Evolutionary conservation across 2,888 invertebrate species (phyloP), one percentile per base, ranked within the genome.

Genomic region (Macrosiphum euphorbiae): DNA sequence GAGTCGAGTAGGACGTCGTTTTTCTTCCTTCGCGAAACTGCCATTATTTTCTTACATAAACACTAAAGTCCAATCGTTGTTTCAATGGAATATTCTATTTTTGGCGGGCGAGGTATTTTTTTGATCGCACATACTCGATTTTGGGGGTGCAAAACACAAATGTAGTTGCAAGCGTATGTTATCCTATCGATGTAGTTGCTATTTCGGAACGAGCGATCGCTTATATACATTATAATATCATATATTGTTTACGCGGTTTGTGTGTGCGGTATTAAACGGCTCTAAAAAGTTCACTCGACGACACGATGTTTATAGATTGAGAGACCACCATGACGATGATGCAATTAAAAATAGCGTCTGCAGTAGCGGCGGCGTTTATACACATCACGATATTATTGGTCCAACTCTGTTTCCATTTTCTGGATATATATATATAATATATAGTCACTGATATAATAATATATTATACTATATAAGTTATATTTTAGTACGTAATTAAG

Each of bases 221-320:
- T 3, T 26, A 44, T 26, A 44, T 47, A 47, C 26, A 86, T 44
- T 16, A n/a, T 44, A 85, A 13, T 26, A 28, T 44, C 28, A 16
- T 44, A 28, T 50, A 67, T 90, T 90, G 50, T 90, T 90, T 90
- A 90, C 67, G 84, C 52, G 84, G 88, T 41, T 35, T 44, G 7
- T 88, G 35, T 44, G 87, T 50, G 13, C 41, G 58, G 26, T 47
- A 58, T 90, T 78, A 90, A 84, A 91, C 84, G 52, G 84, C 3
- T 91, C 55, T 91, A 84, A 91, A 91, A 91, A 86, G 44, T 86
- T 24, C n/a, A 28, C 41, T 91, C 91, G 41, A 52, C 84, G 52
- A 78, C 52, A 24, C 41, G 78, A 78, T 90, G 78, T 89, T 90
- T 90, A 44, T 86, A 50, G 52, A 52, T 67, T 13, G 67, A 26